phyloP scores from a whole-genome alignment of 2,888 invertebrate genomes.

The Ochropacha duplaris region DNA sequence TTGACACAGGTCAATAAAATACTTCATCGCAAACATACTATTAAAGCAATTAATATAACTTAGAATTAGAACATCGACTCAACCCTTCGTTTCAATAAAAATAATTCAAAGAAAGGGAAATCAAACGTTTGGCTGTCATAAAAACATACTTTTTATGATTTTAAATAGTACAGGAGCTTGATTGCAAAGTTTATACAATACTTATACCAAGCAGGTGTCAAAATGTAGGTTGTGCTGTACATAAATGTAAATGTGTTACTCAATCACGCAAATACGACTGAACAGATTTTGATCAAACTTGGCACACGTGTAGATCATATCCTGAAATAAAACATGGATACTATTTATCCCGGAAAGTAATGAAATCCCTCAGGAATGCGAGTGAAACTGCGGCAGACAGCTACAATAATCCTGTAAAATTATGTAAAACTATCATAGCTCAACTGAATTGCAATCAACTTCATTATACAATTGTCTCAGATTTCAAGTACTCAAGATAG shows the following conservation, averaged over 20 bases:
- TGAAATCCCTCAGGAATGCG: no score
- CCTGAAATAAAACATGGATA: no score
- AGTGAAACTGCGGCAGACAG: no score
- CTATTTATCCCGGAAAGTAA: no score
- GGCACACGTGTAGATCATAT: no score
- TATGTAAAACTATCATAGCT: no score
- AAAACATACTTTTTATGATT: slow-evolving; percentile 38
- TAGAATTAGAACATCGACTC: slow-evolving; percentile 34
- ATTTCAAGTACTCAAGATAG: background rate
- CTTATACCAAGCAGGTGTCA: background rate
- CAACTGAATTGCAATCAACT: background rate
- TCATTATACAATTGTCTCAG: slow-evolving; percentile 1
- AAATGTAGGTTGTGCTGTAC: no score
- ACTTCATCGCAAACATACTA: slow-evolving; percentile 32
- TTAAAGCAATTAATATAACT: slow-evolving; percentile 51
- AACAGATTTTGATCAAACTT: no score
- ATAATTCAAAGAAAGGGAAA: slow-evolving; percentile 43
- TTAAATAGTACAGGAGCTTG: slow-evolving; percentile 35
- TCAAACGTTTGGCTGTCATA: slow-evolving; percentile 27
- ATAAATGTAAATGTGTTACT: no score
- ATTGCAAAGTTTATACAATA: background rate
- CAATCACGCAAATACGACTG: no score
- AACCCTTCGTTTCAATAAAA: slow-evolving; percentile 40
- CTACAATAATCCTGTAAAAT: no score
- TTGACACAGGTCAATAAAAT: background rate